Conservation (phyloP, 2,888 invertebrate species). For the Lasius platythorax region DNA sequence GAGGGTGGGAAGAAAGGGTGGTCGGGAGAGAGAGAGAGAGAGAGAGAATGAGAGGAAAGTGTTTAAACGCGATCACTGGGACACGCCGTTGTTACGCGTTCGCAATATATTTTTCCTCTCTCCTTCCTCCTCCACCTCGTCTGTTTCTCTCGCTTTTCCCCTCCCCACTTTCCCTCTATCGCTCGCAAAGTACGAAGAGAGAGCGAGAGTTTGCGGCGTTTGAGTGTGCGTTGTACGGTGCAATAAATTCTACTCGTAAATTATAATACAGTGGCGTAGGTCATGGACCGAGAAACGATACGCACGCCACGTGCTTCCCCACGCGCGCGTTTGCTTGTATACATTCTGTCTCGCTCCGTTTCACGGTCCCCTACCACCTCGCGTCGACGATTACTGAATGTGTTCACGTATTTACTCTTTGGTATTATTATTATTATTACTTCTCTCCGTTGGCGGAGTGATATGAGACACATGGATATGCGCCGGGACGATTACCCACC, state of each 20-base stretch:
- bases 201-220: slow-evolving; percentile 47
- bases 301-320: slow-evolving; percentile 75
- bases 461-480: slow-evolving; percentile 43
- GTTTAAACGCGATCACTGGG: slow-evolving; percentile 56
- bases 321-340: slow-evolving; percentile 65
- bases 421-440: slow-evolving; percentile 76
- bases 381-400: slow-evolving; percentile 68
- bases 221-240: slow-evolving; percentile 54
- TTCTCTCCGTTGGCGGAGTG: slow-evolving; percentile 65
- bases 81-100: slow-evolving; percentile 61
- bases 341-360: slow-evolving; percentile 57
- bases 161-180: slow-evolving; percentile 19
- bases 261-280: slow-evolving; percentile 78
- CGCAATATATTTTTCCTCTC: slow-evolving; percentile 40
- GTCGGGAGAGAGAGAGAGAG: too few relatives aligned
- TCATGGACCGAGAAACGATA: slow-evolving; percentile 79
- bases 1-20: background rate
- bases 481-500: background rate
- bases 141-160: slow-evolving; percentile 60
- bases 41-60: slow-evolving; percentile 17
- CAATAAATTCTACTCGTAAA: slow-evolving; percentile 74
- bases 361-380: slow-evolving; percentile 58
- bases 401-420: slow-evolving; percentile 75
- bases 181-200: slow-evolving; percentile 36
- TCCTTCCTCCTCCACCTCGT: slow-evolving; percentile 42